Base-by-base conservation (phyloP, 2,797 vertebrate species). In the Sebastes hopkinsi region DNA sequence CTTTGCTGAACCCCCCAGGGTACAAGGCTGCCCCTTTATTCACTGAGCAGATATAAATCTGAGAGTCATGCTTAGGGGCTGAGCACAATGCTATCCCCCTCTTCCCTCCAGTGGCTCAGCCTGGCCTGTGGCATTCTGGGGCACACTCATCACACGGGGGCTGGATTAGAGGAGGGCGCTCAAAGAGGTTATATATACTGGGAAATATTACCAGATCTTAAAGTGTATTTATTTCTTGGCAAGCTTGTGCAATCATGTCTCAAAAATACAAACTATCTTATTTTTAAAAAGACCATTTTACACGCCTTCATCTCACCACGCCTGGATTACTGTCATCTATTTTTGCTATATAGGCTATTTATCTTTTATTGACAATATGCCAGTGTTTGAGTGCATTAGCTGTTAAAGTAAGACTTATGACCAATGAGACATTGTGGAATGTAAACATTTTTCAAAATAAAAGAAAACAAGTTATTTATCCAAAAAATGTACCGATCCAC, bases 1-100 rank as follows among this genome's bases (percentile, higher is more conserved):
- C 86, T 88, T 87, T 73, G 73, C 78, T 67, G 76, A 86, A 89
- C 75, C 84, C 92, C 82, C 81, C 87, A 60, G 92, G 93, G 90
- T 85, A 90, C 80, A 88, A 92, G 87, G 88, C 92, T 71, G 46
- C 67, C 87, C 90, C 87, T 92, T 90, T 88, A 94, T 93, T 93
- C 91, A 93, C 64, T 79, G 89, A 88, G 80, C 72, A 92, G 91
- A 94, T 91, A 94, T 93, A 93, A 93, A 95, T 91, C 94, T 91
- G 84, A 88, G 87, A 91, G 90, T 94, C 91, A 88, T 92, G 92
- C 90, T 94, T 88, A 77, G 65, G 84, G 88, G 82, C 78, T 55
- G 79, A 90, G 88, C 86, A 94, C 91, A 94, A 94, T 92, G 81
- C 86, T 30, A 38, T 23, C 81, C 61, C 84, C 61, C 85, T 72